Evolutionary conservation across 2,113 vertebrate species (phyloP).

Genomic region (Larimichthys crocea): DNA sequence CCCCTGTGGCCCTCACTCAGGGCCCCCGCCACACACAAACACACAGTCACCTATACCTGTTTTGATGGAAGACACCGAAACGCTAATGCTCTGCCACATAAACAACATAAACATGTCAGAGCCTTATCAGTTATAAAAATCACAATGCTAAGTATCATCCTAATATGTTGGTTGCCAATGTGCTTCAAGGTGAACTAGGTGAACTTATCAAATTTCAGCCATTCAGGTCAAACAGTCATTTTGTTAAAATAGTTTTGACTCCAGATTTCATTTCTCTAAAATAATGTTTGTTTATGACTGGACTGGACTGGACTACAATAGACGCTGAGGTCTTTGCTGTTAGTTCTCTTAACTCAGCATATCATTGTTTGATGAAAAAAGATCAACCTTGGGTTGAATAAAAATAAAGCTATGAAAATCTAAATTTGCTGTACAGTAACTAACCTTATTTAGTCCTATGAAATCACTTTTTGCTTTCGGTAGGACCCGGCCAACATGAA

Average conservation of each 20-base stretch:
- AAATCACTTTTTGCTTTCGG: conserved; percentile 43
- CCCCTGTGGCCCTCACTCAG: conserved; percentile 70
- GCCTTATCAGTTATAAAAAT: not conserved
- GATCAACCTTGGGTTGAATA: not conserved
- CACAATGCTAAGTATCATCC: not conserved
- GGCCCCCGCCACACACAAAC: conserved; percentile 70
- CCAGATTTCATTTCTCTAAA: not conserved
- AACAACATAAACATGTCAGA: not conserved
- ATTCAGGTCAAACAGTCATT: not conserved
- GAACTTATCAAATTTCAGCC: not conserved
- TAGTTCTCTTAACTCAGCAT: not conserved
- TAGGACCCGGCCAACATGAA: conserved; percentile 29
- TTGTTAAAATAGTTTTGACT: not conserved
- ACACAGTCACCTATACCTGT: conserved; percentile 31
- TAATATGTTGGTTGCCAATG: not conserved
- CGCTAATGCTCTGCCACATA: not conserved
- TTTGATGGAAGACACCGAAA: conserved; percentile 32
- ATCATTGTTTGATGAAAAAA: not conserved
- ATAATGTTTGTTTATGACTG: too few relatives aligned
- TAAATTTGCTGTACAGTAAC: not conserved
- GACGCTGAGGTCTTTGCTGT: not conserved
- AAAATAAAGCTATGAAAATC: conserved; percentile 4
- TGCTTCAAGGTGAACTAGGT: not conserved
- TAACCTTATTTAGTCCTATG: conserved; percentile 20
- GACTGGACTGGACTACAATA: not conserved